phyloP scores from a whole-genome alignment of 2,888 invertebrate species.

The Oligia fasciuncula region DNA sequence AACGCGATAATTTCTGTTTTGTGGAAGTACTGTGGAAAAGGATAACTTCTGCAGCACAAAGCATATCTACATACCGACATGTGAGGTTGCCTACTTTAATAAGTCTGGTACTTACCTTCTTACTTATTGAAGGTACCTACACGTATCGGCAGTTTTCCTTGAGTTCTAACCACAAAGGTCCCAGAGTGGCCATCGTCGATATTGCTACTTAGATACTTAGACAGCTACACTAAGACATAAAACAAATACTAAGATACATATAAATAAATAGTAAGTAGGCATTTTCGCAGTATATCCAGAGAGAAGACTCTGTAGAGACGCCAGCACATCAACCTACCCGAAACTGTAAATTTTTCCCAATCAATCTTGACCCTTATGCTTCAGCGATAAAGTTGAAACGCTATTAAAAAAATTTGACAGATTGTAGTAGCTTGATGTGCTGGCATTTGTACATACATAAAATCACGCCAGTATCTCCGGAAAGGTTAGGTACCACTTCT shows the following conservation, averaged over 20 bases:
- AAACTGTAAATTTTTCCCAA: too few relatives aligned
- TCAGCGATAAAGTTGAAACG: too few relatives aligned
- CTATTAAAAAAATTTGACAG: too few relatives aligned
- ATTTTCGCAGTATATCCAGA: not conserved
- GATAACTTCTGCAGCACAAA: not conserved
- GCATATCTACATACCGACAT: not conserved
- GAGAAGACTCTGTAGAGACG: not conserved
- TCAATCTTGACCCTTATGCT: too few relatives aligned
- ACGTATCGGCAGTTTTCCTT: slow-evolving; percentile 23
- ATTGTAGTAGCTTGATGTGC: too few relatives aligned
- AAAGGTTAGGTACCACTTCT: too few relatives aligned
- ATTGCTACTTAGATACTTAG: slow-evolving; percentile 3
- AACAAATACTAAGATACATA: slow-evolving; percentile 26
- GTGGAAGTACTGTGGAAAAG: too few relatives aligned
- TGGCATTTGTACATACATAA: not conserved
- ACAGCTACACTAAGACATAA: not conserved
- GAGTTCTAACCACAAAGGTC: slow-evolving; percentile 31
- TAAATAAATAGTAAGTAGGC: not conserved
- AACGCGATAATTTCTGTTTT: too few relatives aligned
- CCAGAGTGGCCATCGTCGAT: slow-evolving; percentile 19
- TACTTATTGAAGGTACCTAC: not conserved
- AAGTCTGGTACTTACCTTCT: not conserved
- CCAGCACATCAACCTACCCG: too few relatives aligned
- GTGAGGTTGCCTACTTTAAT: not conserved
- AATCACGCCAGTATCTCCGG: too few relatives aligned